Conservation (phyloP, 2,113 vertebrate genomes). For the Passer domesticus region DNA sequence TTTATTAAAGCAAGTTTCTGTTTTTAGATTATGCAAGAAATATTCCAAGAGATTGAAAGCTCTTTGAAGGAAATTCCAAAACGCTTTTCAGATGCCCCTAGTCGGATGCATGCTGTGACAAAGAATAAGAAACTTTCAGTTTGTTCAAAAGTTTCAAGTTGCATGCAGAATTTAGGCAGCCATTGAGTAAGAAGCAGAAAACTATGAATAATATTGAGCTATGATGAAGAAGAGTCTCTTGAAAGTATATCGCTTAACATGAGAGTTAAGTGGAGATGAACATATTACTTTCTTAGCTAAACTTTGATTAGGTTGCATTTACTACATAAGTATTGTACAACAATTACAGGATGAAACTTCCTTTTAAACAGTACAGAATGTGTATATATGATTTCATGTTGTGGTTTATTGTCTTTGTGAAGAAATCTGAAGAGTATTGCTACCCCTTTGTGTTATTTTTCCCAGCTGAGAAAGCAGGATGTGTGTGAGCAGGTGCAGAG, state of each 20-base stretch:
- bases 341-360: background rate
- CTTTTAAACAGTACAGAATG: background rate
- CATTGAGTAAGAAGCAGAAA: background rate
- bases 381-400: background rate
- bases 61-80: background rate
- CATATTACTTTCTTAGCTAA: background rate
- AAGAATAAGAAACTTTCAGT: background rate
- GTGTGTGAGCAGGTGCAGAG: background rate
- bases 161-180: background rate
- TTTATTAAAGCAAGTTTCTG: background rate
- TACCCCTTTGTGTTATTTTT: background rate
- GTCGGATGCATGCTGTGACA: fast-evolving
- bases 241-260: background rate
- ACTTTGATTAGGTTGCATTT: background rate
- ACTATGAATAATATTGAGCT: background rate
- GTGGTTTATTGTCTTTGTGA: background rate
- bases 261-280: background rate
- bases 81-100: background rate
- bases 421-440: background rate
- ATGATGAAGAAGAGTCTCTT: background rate
- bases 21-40: background rate
- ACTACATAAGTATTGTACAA: background rate
- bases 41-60: background rate
- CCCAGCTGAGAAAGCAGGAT: background rate
- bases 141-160: background rate